phyloP scores from a whole-genome alignment of 1,140 invertebrate genomes.

The Rhynchophorus ferrugineus region DNA sequence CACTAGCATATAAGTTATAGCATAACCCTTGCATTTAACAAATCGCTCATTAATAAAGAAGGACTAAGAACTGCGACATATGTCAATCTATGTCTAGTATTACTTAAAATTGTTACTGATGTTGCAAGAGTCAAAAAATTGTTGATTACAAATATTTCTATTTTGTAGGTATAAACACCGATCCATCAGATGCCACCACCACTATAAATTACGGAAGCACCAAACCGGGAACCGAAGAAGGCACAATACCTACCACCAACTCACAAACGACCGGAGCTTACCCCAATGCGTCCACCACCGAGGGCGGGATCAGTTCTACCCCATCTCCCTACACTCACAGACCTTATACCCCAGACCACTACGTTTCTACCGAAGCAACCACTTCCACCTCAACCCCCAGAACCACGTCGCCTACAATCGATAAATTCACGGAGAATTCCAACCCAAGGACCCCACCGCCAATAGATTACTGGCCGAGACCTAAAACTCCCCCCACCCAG shows the following conservation, averaged over 20 bases:
- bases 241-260: conserved; percentile 28
- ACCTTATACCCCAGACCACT: conserved; percentile 39
- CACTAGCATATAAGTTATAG: no score
- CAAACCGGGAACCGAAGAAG: conserved; percentile 23
- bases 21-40: no score
- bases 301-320: conserved; percentile 16
- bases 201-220: conserved; percentile 19
- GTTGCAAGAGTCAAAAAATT: no score
- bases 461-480: conserved; percentile 27
- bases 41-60: no score
- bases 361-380: conserved; percentile 23
- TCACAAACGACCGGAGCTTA: conserved; percentile 2
- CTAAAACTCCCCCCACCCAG: conserved; percentile 48
- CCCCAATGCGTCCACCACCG: not conserved
- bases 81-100: no score
- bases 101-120: no score
- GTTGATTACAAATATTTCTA: no score
- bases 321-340: conserved; percentile 32
- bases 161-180: conserved; percentile 8
- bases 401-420: conserved; percentile 11
- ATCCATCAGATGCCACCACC: conserved; percentile 16
- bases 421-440: conserved; percentile 24
- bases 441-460: conserved; percentile 15
- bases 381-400: conserved; percentile 21
- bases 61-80: no score